These are phyloP conservation scores for Ctena decussata DNA, from an alignment of 2,888 invertebrate species.

Conservation along the genomic window DNA sequence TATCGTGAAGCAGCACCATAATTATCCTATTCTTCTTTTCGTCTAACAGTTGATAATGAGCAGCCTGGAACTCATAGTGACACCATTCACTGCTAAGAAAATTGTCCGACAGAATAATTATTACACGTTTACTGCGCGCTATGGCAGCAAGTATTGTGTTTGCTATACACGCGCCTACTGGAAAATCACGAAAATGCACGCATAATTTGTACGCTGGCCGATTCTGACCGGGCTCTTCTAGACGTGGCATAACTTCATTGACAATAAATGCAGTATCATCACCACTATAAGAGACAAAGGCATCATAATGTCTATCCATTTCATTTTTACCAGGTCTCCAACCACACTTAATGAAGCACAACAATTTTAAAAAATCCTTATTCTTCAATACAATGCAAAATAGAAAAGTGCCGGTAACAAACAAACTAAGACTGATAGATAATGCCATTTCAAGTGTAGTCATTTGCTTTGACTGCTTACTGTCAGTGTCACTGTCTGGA, in stretches of 20 bases:
- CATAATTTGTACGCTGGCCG: constrained; percentile 87
- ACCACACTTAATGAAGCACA: constrained; percentile 28
- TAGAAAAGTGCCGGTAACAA: constrained; percentile 53
- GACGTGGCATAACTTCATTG: constrained; percentile 93
- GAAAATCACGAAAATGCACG: constrained; percentile 78
- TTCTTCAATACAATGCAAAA: constrained; percentile 26
- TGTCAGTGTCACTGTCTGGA: not conserved
- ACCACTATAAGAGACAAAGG: constrained; percentile 94
- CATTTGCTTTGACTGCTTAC: too few species aligned
- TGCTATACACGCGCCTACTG: constrained; percentile 88
- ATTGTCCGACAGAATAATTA: constrained; percentile 95
- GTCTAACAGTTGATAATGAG: too few species aligned
- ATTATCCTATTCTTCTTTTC: too few species aligned
- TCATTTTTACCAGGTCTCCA: not conserved
- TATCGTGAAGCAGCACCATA: too few species aligned
- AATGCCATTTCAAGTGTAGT: too few species aligned
- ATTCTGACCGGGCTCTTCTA: constrained; percentile 92
- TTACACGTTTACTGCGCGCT: too few species aligned
- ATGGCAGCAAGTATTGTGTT: constrained; percentile 96
- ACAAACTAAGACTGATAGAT: constrained; percentile 30
- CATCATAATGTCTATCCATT: constrained; percentile 90
- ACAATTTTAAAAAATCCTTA: constrained; percentile 26
- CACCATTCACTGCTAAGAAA: constrained; percentile 97
- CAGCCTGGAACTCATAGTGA: constrained; percentile 94
- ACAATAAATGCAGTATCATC: constrained; percentile 94